Percentiles rank a stretch among this genome's conserved stretches.
Conservation (phyloP, 2,113 vertebrate species). For the Agapornis roseicollis region DNA sequence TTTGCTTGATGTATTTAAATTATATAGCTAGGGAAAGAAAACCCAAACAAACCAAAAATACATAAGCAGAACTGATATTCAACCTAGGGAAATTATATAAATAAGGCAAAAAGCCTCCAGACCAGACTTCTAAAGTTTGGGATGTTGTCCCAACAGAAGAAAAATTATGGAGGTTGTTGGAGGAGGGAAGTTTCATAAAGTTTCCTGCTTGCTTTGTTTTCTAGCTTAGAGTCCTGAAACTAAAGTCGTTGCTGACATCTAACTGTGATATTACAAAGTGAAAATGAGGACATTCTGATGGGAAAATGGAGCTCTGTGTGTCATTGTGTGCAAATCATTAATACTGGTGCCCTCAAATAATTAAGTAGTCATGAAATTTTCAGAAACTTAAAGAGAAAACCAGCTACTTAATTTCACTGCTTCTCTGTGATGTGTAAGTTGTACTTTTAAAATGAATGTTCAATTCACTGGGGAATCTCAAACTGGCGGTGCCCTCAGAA, state of each 20-base stretch:
- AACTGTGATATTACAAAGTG: background rate
- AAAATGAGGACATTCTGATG: background rate
- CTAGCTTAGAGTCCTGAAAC: background rate
- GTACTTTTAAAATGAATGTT: background rate
- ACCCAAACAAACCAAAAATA: background rate
- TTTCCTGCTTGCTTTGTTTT: background rate
- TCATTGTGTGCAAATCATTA: background rate
- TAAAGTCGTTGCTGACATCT: conserved; percentile 2
- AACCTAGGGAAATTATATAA: background rate
- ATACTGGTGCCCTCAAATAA: background rate
- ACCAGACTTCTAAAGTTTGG: background rate
- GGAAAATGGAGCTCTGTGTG: background rate
- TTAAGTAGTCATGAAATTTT: background rate
- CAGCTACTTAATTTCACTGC: background rate
- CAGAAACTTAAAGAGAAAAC: background rate
- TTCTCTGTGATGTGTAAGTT: background rate
- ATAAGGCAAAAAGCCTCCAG: background rate
- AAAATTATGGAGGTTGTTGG: background rate
- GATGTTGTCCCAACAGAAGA: background rate
- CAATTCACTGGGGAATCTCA: background rate
- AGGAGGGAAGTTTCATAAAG: background rate
- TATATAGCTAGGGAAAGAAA: too few relatives aligned
- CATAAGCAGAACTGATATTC: background rate
- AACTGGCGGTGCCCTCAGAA: background rate
- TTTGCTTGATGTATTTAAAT: background rate